Evolutionary conservation across 2,888 invertebrate genomes (phyloP), one percentile per base, ranked within the genome.

Genomic region (Sinhomidia bicolor): DNA sequence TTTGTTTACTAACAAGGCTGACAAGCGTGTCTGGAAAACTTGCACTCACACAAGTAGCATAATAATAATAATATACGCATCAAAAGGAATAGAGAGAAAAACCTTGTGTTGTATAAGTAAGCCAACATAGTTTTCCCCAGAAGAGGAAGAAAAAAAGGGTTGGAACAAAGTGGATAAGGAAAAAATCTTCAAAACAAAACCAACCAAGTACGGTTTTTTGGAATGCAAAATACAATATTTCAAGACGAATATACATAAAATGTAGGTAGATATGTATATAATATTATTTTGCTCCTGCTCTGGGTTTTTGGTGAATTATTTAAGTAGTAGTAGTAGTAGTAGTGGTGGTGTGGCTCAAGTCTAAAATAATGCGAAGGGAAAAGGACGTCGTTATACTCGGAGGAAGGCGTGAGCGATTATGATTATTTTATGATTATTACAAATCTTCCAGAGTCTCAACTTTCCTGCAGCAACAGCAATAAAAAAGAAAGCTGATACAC

Each of bases 1-100:
- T 78, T 88, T 88, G 88, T 88, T 88, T 88, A 88, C 88, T 79
- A 88, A 88, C 83, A 88, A 78, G 41, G 20, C 44, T 83, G 83
- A 78, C 88, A 88, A 57, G 44, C 54, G 71, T 57, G 68, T 83
- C 78, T 88, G 88, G 71, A 68, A 78, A 79, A 82, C 82, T 57
- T 83, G 87, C 20, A 54, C 26, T 82, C 60, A 71, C 78, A 76
- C 12, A 82, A 78, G 29, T 57, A 71, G 57, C 60, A n/a, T n/a
- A n/a, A n/a, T n/a, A n/a, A n/a, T n/a, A n/a, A n/a, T n/a, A n/a
- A n/a, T n/a, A n/a, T n/a, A n/a, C n/a, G n/a, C n/a, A n/a, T n/a
- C n/a, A n/a, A n/a, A n/a, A n/a, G n/a, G n/a, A 23, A 36, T 17
- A 12, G 29, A 47, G 29, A 47, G 80, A 62, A 51, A 23, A 20